A percentile compares a stretch with the other conserved stretches of the same genome.
Conservation (phyloP, 2,888 invertebrate species). For the Macaria notata region DNA sequence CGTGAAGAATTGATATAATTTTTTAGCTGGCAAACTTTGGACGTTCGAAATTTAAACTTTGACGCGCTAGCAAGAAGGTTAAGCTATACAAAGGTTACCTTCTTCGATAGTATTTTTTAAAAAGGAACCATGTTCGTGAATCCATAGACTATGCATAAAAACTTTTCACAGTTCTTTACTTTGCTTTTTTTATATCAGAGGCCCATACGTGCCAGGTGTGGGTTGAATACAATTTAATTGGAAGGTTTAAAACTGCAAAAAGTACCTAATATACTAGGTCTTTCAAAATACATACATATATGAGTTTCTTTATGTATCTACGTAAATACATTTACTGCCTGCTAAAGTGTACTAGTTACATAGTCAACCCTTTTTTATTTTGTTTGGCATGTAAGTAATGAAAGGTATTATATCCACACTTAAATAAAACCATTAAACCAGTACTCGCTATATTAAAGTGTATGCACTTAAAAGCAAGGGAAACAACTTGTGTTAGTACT, state of each 20-base stretch:
- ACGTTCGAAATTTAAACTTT: slow-evolving; percentile 5
- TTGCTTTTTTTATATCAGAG: slow-evolving; percentile 37
- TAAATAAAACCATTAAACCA: too few species aligned
- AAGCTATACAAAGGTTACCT: not conserved
- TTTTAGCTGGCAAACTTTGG: slow-evolving; percentile 23
- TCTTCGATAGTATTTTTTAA: not conserved
- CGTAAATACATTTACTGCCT: too few species aligned
- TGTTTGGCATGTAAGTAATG: too few species aligned
- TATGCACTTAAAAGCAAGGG: too few species aligned
- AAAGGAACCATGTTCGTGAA: not conserved
- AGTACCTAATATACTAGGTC: too few species aligned
- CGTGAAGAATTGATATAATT: slow-evolving; percentile 46
- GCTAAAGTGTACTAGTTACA: too few species aligned
- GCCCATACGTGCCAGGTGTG: slow-evolving; percentile 57
- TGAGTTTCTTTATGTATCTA: not conserved
- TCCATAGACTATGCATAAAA: slow-evolving; percentile 4
- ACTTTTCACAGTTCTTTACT: slow-evolving; percentile 34
- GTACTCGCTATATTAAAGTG: too few species aligned
- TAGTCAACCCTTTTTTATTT: too few species aligned
- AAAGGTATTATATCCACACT: too few species aligned
- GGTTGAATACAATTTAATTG: slow-evolving; percentile 70
- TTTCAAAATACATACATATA: not conserved
- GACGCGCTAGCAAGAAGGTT: not conserved
- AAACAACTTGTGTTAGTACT: too few species aligned
- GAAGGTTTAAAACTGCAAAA: slow-evolving; percentile 39